Evolutionary conservation across 2,888 invertebrate species (phyloP).

Genomic region (Keiferia lycopersicella): DNA sequence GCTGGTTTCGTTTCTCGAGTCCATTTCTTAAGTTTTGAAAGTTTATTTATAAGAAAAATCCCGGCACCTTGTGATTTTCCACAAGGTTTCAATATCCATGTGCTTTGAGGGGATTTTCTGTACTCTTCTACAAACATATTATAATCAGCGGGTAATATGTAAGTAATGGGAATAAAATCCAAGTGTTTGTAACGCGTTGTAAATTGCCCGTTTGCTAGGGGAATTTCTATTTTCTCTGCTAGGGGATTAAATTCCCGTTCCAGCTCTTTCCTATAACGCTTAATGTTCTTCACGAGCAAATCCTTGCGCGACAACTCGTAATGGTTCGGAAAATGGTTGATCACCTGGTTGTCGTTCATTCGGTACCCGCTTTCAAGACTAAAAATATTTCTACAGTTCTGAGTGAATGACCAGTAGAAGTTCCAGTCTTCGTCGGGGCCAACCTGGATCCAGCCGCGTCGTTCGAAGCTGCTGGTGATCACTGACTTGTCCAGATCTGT

Average conservation of each 20-base stretch:
- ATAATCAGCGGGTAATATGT: constrained; percentile 95
- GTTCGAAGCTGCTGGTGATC: background rate
- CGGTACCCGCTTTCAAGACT: constrained; percentile 95
- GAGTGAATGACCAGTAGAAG: constrained; percentile 96
- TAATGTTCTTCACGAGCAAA: constrained; percentile 96
- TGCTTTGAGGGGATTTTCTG: constrained; percentile 93
- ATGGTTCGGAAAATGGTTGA: constrained; percentile 98
- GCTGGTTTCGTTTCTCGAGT: constrained; percentile 91
- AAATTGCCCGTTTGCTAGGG: constrained; percentile 81
- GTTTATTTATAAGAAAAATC: constrained; percentile 95
- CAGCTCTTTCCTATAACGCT: constrained; percentile 94
- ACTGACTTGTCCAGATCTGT: constrained; percentile 13
- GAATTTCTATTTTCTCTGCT: constrained; percentile 85
- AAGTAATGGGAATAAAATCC: constrained; percentile 97
- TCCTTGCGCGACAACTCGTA: constrained; percentile 87
- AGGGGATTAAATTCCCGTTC: constrained; percentile 93
- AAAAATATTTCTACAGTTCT: constrained; percentile 94
- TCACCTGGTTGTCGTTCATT: constrained; percentile 95
- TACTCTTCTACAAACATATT: constrained; percentile 98
- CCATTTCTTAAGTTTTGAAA: constrained; percentile 95
- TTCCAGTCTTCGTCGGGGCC: constrained; percentile 94
- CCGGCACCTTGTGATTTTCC: constrained; percentile 96
- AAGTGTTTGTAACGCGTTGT: constrained; percentile 88
- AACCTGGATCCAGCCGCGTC: background rate
- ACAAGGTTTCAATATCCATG: constrained; percentile 98